phyloP scores from a whole-genome alignment of 2,113 vertebrate genomes.

The Petroica traversi region DNA sequence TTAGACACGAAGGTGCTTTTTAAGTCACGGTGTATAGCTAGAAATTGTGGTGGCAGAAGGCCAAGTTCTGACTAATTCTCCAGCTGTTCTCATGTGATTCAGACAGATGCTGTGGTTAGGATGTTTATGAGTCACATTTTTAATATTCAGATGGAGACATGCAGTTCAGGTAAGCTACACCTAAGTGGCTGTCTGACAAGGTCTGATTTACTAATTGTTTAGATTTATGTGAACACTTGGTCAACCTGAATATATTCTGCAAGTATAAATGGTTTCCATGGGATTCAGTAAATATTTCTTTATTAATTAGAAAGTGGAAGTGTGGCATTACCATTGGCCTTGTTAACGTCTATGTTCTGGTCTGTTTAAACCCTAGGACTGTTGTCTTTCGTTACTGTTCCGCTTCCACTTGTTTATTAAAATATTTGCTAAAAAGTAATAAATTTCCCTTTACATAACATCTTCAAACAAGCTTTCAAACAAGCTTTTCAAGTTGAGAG shows the following conservation, averaged over 20 bases:
- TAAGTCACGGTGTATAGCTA: not conserved
- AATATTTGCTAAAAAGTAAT: not conserved
- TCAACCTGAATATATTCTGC: constrained; percentile 27
- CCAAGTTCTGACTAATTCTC: constrained; percentile 52
- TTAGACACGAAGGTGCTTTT: constrained; percentile 6
- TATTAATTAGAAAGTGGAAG: not conserved
- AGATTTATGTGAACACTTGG: constrained; percentile 8
- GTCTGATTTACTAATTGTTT: constrained; percentile 36
- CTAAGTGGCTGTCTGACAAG: constrained; percentile 12
- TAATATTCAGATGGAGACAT: constrained; percentile 38
- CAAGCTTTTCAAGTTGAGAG: not conserved
- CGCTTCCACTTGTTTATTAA: not conserved
- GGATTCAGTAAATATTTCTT: constrained; percentile 26
- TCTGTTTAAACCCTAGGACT: not conserved
- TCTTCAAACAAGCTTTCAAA: not conserved
- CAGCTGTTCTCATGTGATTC: constrained; percentile 55
- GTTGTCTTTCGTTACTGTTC: not conserved
- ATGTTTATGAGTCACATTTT: constrained; percentile 56
- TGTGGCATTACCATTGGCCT: not conserved
- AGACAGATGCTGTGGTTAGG: constrained; percentile 52
- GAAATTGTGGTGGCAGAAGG: constrained; percentile 35
- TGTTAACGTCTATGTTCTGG: not conserved
- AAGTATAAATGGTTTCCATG: constrained; percentile 9
- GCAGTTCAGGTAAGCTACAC: constrained; percentile 5
- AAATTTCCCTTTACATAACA: not conserved